These are phyloP conservation scores for Apis florea DNA, from an alignment of 1,140 invertebrate species.

Conservation along the genomic window DNA sequence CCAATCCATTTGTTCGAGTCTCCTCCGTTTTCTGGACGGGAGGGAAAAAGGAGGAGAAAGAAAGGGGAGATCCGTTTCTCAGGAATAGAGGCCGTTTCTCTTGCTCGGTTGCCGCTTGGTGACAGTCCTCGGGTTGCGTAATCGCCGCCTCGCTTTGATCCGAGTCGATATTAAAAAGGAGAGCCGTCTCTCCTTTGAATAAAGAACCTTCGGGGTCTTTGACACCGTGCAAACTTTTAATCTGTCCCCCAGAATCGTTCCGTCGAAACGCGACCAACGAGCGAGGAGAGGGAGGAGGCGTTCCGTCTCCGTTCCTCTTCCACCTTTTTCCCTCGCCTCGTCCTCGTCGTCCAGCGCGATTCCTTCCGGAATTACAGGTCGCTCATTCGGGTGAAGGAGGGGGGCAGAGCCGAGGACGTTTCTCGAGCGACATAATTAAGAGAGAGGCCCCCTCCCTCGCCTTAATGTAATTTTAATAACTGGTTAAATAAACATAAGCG, in stretches of 20 bases:
- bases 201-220: conserved; percentile 34
- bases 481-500: conserved; percentile 80
- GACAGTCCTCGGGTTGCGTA: conserved; percentile 16
- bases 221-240: conserved; percentile 38
- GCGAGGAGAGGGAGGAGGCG: no score
- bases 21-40: no score
- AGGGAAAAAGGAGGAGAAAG: background rate
- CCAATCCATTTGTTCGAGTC: no score
- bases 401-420: conserved; percentile 35
- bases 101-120: background rate
- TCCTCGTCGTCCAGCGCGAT: conserved; percentile 19
- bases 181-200: background rate
- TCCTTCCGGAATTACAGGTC: conserved; percentile 53
- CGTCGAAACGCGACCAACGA: conserved; percentile 29
- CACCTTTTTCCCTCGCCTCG: conserved; percentile 5
- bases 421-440: conserved; percentile 70
- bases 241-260: conserved; percentile 51
- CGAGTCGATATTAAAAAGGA: conserved; percentile 21
- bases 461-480: conserved; percentile 80
- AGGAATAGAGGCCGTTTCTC: background rate
- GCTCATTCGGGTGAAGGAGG: background rate
- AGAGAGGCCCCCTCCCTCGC: no score
- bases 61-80: background rate
- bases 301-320: background rate
- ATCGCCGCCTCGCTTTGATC: conserved; percentile 7